Evolutionary conservation across 2,113 vertebrate species (phyloP).

Genomic region (Naja naja): DNA sequence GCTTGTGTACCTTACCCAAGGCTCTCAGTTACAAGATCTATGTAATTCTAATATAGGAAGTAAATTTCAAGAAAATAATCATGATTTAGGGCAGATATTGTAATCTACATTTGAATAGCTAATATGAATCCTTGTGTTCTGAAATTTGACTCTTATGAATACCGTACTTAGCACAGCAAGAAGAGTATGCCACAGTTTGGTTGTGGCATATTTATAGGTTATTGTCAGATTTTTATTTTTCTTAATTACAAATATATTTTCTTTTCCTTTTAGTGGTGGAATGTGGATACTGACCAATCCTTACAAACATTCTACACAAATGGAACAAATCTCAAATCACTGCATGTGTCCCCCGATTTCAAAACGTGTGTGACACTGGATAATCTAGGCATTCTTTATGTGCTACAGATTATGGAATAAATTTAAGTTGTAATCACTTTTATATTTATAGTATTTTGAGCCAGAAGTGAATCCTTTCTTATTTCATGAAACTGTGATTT

Average conservation of each 20-base stretch:
- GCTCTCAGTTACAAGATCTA: neutral
- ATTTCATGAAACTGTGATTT: conserved; percentile 67
- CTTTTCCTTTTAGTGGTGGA: conserved; percentile 87
- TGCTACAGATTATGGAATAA: conserved; percentile 78
- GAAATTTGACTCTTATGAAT: neutral
- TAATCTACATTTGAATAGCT: neutral
- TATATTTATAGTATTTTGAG: conserved; percentile 20
- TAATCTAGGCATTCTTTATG: conserved; percentile 92
- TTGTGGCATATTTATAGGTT: neutral
- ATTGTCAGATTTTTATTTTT: conserved; percentile 32
- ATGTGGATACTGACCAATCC: conserved; percentile 80
- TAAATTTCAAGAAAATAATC: neutral
- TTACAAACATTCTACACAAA: conserved; percentile 92
- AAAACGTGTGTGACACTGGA: conserved; percentile 90
- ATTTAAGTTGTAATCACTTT: conserved; percentile 34
- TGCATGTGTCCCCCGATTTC: conserved; percentile 87
- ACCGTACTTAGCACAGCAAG: neutral
- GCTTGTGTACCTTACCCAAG: neutral
- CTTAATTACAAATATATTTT: conserved; percentile 17
- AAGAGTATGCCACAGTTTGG: neutral
- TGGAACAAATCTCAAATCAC: conserved; percentile 86
- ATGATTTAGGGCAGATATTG: neutral
- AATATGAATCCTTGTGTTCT: neutral
- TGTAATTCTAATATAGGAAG: neutral
- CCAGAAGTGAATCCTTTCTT: conserved; percentile 28